These are phyloP conservation scores for Adelognathus sp. DNA, from an alignment of 2,888 invertebrate genomes.

Conservation along the genomic window DNA sequence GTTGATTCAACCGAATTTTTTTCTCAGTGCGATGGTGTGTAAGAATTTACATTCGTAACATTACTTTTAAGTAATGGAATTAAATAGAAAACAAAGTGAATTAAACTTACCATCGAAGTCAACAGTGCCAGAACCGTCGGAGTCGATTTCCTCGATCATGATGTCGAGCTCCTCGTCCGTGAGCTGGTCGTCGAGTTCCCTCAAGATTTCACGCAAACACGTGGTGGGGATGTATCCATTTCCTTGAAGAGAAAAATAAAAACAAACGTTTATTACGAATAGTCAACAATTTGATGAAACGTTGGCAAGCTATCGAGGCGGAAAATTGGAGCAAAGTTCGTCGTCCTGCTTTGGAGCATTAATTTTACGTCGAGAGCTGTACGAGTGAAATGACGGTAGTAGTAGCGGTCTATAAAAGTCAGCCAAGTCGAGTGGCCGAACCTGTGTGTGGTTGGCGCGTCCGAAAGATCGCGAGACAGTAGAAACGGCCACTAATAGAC, in stretches of 20 bases:
- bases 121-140: slow-evolving; percentile 98
- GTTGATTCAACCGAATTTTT: too few relatives aligned
- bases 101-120: slow-evolving; percentile 96
- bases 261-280: neutral
- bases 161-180: slow-evolving; percentile 97
- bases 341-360: neutral
- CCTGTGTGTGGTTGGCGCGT: neutral
- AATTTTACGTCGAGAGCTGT: neutral
- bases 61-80: too few relatives aligned
- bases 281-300: neutral
- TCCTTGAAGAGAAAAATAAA: slow-evolving; percentile 80
- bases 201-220: slow-evolving; percentile 95
- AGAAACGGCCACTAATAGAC: slow-evolving; percentile 39
- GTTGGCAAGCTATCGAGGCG: neutral
- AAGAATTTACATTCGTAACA: too few relatives aligned
- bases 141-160: slow-evolving; percentile 99
- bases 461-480: slow-evolving; percentile 16
- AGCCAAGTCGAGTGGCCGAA: neutral
- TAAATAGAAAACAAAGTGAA: slow-evolving; percentile 8
- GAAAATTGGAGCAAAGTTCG: slow-evolving; percentile 12
- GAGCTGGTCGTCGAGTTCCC: slow-evolving; percentile 97
- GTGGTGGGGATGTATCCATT: slow-evolving; percentile 97
- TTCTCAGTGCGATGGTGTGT: too few relatives aligned
- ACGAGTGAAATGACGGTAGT: neutral
- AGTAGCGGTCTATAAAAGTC: slow-evolving; percentile 38